A percentile compares a stretch with the other conserved stretches of the same genome.
These are phyloP conservation scores for Eurois occulta DNA, from an alignment of 2,888 invertebrate genomes.

Conservation along the genomic window DNA sequence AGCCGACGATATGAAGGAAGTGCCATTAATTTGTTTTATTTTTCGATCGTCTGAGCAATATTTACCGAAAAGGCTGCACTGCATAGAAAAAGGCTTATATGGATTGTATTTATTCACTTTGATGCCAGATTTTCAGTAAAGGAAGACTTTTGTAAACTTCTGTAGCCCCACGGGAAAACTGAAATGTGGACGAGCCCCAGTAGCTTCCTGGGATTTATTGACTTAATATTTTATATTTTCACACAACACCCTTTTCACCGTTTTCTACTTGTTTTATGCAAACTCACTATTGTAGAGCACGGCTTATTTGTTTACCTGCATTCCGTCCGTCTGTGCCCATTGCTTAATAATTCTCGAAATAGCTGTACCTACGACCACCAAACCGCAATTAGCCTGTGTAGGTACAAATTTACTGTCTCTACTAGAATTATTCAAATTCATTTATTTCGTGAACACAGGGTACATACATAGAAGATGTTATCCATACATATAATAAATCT, in stretches of 20 bases:
- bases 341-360: neutral
- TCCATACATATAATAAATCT: no score
- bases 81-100: neutral
- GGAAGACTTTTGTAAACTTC: constrained; percentile 9
- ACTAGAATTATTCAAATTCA: neutral
- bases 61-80: neutral
- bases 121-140: constrained; percentile 5
- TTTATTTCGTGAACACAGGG: no score
- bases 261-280: neutral
- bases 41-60: neutral
- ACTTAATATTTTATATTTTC: constrained; percentile 6
- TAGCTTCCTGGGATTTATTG: constrained; percentile 5
- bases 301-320: neutral
- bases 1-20: neutral
- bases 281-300: neutral
- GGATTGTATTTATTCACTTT: constrained; percentile 35
- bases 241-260: neutral
- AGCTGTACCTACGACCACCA: neutral
- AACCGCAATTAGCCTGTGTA: neutral
- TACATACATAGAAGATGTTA: no score
- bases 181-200: neutral
- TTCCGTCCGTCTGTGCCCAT: neutral
- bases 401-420: neutral
- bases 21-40: neutral
- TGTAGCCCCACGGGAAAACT: constrained; percentile 1